phyloP scores from a whole-genome alignment of 2,113 vertebrate species.

The Serinus canaria region DNA sequence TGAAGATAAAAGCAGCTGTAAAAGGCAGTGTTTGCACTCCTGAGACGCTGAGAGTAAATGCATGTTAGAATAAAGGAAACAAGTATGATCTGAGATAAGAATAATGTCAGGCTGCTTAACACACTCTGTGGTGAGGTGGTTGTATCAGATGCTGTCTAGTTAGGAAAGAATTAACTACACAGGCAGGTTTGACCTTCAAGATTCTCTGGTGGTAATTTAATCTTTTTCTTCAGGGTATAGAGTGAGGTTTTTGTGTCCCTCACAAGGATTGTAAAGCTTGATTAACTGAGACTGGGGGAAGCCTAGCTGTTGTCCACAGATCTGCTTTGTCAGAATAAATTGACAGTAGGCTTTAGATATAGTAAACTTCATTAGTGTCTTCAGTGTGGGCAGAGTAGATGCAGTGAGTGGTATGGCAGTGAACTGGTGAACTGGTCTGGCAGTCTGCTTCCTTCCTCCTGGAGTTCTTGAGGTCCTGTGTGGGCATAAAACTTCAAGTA shows the following conservation, averaged over 20 bases:
- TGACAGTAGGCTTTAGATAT: background rate
- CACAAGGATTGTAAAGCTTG: background rate
- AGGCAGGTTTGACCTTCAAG: background rate
- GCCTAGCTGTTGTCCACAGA: background rate
- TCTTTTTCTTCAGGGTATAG: background rate
- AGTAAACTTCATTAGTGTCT: background rate
- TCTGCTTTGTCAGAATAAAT: background rate
- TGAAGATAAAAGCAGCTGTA: background rate
- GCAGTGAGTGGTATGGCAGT: background rate
- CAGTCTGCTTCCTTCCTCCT: background rate
- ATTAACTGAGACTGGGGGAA: background rate
- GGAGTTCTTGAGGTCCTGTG: background rate
- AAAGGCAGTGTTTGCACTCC: background rate
- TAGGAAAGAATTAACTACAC: background rate
- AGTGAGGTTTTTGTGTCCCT: background rate
- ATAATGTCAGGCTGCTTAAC: background rate
- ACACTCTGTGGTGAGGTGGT: rapidly evolving
- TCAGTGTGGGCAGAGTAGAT: background rate
- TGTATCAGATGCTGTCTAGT: background rate
- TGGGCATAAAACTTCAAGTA: background rate
- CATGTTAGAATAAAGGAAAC: background rate
- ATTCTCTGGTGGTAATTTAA: background rate
- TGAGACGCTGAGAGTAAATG: background rate
- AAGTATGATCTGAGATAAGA: background rate
- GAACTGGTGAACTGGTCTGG: background rate